Conservation (phyloP, 2,888 invertebrate species). For the Leucophora obtusa region DNA sequence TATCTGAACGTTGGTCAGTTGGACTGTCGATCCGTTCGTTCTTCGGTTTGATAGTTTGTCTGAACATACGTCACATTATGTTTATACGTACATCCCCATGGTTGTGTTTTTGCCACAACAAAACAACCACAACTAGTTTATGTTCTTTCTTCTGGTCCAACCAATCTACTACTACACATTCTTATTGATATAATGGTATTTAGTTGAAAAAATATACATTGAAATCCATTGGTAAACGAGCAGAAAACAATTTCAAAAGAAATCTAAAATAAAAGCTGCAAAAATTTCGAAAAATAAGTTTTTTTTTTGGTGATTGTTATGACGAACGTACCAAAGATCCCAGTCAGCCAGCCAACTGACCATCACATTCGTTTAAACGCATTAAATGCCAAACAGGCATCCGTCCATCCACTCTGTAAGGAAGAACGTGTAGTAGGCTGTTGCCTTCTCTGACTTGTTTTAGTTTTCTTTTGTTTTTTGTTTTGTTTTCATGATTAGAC, state of each 20-base stretch:
- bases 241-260: slow-evolving; percentile 5
- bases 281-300: slow-evolving; percentile 5
- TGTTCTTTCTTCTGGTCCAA: slow-evolving; percentile 17
- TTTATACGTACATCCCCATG: too few relatives aligned
- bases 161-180: too few relatives aligned
- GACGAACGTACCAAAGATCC: slow-evolving; percentile 4
- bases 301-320: slow-evolving; percentile 38
- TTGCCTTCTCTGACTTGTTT: slow-evolving; percentile 18
- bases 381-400: slow-evolving; percentile 49
- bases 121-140: slow-evolving; percentile 35
- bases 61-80: slow-evolving; percentile 34
- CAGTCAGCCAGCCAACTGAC: too few relatives aligned
- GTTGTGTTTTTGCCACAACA: slow-evolving; percentile 9
- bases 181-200: slow-evolving; percentile 10
- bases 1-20: slow-evolving; percentile 1
- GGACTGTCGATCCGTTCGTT: slow-evolving; percentile 1
- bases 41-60: slow-evolving; percentile 22
- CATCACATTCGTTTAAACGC: slow-evolving; percentile 29
- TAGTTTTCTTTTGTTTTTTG: slow-evolving; percentile 27
- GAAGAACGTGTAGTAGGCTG: background rate
- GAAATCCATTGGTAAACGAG: background rate
- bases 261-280: background rate
- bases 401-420: background rate
- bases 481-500: slow-evolving; percentile 46
- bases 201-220: background rate